Evolutionary conservation across 2,888 invertebrate genomes (phyloP), one percentile per base, ranked within the genome.

Genomic region (Sialis fuliginosa): DNA sequence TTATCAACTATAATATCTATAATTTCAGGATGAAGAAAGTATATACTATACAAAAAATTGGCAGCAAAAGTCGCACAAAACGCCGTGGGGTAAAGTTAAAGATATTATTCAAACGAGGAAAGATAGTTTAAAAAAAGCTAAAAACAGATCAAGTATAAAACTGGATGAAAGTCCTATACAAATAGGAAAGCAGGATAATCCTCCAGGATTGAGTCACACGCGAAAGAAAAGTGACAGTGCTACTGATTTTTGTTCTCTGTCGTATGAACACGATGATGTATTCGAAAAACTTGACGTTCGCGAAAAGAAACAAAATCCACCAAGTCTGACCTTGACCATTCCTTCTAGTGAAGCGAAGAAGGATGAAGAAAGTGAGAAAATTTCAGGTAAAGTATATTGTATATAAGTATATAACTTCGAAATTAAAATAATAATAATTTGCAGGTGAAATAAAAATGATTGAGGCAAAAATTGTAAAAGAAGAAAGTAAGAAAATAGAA

Each of bases 21-120:
- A 37, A 45, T 49, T 45, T 13, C 54, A 72, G 71, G 69, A 70
- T 30, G 70, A 71, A 53, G 70, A 69, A 48, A 68, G 68, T 31
- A 68, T 70, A 0, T 69, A 68, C 0, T 68, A 69, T 0, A 70
- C 70, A 1, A 67, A 42, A 42, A 40, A 42, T 10, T 42, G 42
- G 42, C 31, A 69, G 2, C 70, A 71, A 54, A 73, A 74, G 52
- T 63, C 68, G 9, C 71, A 72, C 60, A 78, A 77, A 58, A 80
- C 77, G n/a, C 77, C 82, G 0, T 84, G 84, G 83, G 77, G 78
- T 1, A 80, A 81, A 62, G 80, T 85, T 68, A 77, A 81, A 51
- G 80, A 81, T 56, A 83, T 84, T 48, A 80, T 84, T 51, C 79
- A 81, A 58, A 79, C 80, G 0, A 71, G 77, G 46, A 71, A 76